Evolutionary conservation across 2,888 invertebrate species (phyloP).

Genomic region (Busseola fusca): DNA sequence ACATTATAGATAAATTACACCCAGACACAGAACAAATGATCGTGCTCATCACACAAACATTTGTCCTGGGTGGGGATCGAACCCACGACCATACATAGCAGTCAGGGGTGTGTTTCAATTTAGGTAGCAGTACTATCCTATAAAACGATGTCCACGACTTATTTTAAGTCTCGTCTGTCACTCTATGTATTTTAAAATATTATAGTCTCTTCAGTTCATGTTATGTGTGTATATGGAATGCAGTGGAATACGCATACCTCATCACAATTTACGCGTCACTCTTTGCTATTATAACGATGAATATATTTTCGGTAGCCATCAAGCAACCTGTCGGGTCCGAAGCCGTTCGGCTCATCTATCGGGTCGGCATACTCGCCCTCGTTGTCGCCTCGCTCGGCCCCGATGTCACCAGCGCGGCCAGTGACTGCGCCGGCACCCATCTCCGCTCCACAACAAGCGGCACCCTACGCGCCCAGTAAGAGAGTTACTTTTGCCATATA

Average conservation of each 20-base stretch:
- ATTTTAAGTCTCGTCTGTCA: not conserved
- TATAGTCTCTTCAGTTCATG: not conserved
- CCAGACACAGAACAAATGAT: too few relatives aligned
- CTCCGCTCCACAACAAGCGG: slow-evolving; percentile 58
- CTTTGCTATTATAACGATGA: not conserved
- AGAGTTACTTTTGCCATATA: slow-evolving; percentile 87
- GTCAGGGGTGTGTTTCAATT: too few relatives aligned
- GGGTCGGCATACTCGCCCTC: slow-evolving; percentile 88
- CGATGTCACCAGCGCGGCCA: slow-evolving; percentile 85
- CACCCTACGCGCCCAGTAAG: slow-evolving; percentile 86
- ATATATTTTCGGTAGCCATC: slow-evolving; percentile 77
- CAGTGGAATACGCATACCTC: not conserved
- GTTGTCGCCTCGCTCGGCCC: slow-evolving; percentile 86
- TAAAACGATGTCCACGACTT: not conserved
- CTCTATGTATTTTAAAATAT: not conserved
- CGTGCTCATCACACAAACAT: too few relatives aligned
- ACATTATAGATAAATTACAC: too few relatives aligned
- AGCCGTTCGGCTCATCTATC: slow-evolving; percentile 90
- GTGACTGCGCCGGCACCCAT: slow-evolving; percentile 62
- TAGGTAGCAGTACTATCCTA: slow-evolving; percentile 1
- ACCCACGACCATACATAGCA: too few relatives aligned
- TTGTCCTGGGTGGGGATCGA: too few relatives aligned
- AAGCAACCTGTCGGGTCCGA: slow-evolving; percentile 89
- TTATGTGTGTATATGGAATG: not conserved
- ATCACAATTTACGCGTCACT: slow-evolving; percentile 1